Evolutionary conservation across 2,888 invertebrate species (phyloP).

Genomic region (Oxyteleia sp.): DNA sequence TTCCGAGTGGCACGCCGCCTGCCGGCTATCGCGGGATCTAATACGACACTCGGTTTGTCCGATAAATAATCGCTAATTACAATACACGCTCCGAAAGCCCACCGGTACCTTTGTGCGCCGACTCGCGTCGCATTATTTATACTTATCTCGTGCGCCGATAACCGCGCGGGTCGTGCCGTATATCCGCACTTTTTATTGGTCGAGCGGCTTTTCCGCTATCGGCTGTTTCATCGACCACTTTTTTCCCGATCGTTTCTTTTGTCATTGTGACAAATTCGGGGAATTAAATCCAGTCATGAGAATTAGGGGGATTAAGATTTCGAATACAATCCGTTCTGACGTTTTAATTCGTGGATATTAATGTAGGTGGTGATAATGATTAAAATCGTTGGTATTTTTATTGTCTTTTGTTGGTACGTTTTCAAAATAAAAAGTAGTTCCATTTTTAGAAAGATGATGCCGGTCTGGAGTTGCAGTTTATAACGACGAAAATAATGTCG

Average conservation of each 20-base stretch:
- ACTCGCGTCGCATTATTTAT: conserved; percentile 59
- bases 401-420: too few species aligned
- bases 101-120: conserved; percentile 53
- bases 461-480: too few species aligned
- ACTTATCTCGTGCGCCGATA: conserved; percentile 53
- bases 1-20: conserved; percentile 38
- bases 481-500: too few species aligned
- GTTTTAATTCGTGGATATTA: neutral
- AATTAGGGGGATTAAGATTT: neutral
- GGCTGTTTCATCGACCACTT: conserved; percentile 11
- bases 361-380: neutral
- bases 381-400: too few species aligned
- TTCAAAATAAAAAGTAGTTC: too few species aligned
- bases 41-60: conserved; percentile 35
- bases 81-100: conserved; percentile 57
- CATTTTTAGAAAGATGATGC: too few species aligned
- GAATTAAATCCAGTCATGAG: conserved; percentile 26
- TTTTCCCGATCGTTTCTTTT: conserved; percentile 29
- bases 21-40: conserved; percentile 45
- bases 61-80: conserved; percentile 75
- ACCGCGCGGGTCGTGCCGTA: conserved; percentile 44
- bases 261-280: conserved; percentile 39
- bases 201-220: conserved; percentile 44
- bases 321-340: neutral
- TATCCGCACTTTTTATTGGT: conserved; percentile 42